These are phyloP conservation scores for Electrophaes corylata DNA, from an alignment of 2,888 invertebrate species.

Conservation along the genomic window DNA sequence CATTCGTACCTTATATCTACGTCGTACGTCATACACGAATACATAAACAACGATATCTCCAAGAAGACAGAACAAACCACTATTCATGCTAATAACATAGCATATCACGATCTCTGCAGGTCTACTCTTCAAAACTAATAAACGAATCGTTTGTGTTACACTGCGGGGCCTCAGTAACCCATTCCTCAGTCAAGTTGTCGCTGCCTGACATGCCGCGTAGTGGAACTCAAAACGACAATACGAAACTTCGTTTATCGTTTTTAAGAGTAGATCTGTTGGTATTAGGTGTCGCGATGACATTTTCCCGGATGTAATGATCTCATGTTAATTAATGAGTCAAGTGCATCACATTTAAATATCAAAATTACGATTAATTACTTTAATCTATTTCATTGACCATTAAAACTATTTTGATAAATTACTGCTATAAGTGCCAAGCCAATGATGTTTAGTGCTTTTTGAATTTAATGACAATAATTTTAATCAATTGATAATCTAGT, in stretches of 20 bases:
- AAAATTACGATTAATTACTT: slow-evolving; percentile 17
- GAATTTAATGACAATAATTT: slow-evolving; percentile 5
- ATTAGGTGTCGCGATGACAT: slow-evolving; percentile 31
- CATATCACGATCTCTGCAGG: no score
- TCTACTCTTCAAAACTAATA: no score
- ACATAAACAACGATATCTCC: slow-evolving; percentile 5
- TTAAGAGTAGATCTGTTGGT: no score
- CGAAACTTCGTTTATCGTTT: no score
- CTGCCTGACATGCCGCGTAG: no score
- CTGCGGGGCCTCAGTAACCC: no score
- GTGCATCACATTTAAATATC: slow-evolving; percentile 30
- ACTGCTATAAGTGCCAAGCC: slow-evolving; percentile 24
- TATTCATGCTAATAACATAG: no score
- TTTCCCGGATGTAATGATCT: slow-evolving; percentile 35
- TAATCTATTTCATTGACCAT: slow-evolving; percentile 26
- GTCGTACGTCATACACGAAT: no score
- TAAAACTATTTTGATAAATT: slow-evolving; percentile 33
- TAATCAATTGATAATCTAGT: not conserved
- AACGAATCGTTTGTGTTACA: no score
- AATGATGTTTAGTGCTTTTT: slow-evolving; percentile 26
- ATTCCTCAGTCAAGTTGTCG: no score
- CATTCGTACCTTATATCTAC: no score
- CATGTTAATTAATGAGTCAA: slow-evolving; percentile 30
- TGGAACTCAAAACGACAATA: no score
- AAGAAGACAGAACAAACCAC: not conserved